phyloP scores from a whole-genome alignment of 2,797 vertebrate species.

The Paedocypris micromegethes region DNA sequence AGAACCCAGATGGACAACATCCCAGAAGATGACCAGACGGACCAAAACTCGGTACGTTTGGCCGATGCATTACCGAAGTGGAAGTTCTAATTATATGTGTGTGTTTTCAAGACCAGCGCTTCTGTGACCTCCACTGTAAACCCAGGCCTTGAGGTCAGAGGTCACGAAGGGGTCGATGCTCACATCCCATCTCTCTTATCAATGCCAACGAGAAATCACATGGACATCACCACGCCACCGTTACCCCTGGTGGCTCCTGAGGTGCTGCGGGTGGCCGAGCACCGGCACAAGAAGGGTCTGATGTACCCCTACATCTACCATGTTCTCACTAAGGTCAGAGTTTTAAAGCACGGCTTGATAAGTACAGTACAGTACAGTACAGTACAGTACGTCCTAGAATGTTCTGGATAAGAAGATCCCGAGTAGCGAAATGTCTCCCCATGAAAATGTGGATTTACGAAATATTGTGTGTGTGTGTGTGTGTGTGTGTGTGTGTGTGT shows the following conservation, averaged over 20 bases:
- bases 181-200: conserved; percentile 91
- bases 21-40: conserved; percentile 69
- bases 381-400: too few species aligned
- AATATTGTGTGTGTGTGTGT: too few species aligned
- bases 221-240: conserved; percentile 93
- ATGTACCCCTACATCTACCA: conserved; percentile 98
- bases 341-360: neutral
- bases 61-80: too few species aligned
- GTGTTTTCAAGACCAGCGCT: conserved; percentile 68
- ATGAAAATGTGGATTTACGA: too few species aligned
- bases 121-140: conserved; percentile 70
- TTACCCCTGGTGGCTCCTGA: conserved; percentile 85
- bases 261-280: conserved; percentile 90
- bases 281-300: conserved; percentile 91
- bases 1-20: conserved; percentile 70
- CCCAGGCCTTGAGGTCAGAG: conserved; percentile 69
- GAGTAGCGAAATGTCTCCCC: too few species aligned
- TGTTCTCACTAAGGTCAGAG: conserved; percentile 85
- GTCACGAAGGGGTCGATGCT: conserved; percentile 69
- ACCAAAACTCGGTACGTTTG: conserved; percentile 80
- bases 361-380: too few species aligned
- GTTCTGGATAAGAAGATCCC: too few species aligned
- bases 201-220: conserved; percentile 94
- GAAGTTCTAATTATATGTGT: too few species aligned
- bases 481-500: too few species aligned